Conservation (phyloP, 2,797 vertebrate genomes). For the Neomorphus geoffroyi region DNA sequence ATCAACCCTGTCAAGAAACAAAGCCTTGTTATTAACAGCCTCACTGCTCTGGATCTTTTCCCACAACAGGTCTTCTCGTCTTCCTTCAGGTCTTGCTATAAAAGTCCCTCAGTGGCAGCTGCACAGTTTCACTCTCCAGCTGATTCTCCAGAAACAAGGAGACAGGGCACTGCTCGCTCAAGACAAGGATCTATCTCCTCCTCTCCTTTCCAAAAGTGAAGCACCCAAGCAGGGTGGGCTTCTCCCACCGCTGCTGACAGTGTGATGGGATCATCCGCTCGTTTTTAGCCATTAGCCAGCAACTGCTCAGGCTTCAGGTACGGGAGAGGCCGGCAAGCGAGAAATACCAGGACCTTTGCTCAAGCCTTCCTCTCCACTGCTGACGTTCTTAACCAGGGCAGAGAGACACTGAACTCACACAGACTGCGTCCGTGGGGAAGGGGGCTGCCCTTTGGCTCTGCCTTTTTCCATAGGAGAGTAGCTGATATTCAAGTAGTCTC, state of each 20-base stretch:
- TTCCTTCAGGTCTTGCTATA: neutral
- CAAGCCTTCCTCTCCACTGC: neutral
- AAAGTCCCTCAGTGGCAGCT: neutral
- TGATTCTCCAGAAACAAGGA: neutral
- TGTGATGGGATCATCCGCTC: neutral
- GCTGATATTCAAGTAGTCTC: conserved; percentile 87
- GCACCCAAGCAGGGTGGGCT: neutral
- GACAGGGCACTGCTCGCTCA: neutral
- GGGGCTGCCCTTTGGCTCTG: conserved; percentile 76
- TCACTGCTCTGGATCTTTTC: neutral
- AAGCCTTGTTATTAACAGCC: neutral
- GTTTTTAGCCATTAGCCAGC: neutral
- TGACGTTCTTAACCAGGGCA: neutral
- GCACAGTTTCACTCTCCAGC: neutral
- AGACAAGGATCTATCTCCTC: neutral
- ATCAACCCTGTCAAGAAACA: conserved; percentile 70
- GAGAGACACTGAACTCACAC: conserved; percentile 70
- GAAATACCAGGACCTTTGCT: neutral
- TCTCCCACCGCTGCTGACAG: neutral
- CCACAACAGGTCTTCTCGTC: neutral
- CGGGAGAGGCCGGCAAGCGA: neutral
- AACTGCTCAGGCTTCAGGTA: neutral
- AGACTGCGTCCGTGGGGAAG: conserved; percentile 71
- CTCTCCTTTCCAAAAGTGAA: neutral
- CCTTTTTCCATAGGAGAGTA: conserved; percentile 81